Evolutionary conservation across 2,797 vertebrate species (phyloP), one percentile per base, ranked within the genome.

Genomic region (Labeo calbasu): DNA sequence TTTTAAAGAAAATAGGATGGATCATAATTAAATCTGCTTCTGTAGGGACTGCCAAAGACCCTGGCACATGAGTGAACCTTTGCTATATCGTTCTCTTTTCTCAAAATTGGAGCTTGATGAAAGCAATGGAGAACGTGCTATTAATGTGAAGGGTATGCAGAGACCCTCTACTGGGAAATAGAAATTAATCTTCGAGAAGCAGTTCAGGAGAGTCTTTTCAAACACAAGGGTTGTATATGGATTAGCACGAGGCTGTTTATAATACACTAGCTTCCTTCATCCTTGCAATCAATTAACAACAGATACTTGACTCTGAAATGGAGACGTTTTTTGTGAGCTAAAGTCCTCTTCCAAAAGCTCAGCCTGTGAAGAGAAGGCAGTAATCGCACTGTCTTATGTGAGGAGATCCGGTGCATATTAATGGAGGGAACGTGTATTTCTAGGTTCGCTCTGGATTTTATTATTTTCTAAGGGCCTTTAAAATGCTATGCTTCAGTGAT

Each of bases 131-230:
- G 86, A 88, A 86, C 43, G 72, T 84, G 87, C 86, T 11, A 84
- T 89, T 91, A 88, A 92, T 92, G 85, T 82, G 79, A 83, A 89
- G 86, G 80, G 78, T 84, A 84, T 73, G 73, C 79, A 76, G 85
- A 91, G 86, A 88, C 89, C 83, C 69, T 70, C 85, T 87, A 87
- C 61, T 77, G 65, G 86, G 87, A 87, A 90, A 91, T 87, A 80
- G 43, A 69, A 92, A 93, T 92, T 79, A 89, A 93, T 93, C 91
- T 92, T 86, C 87, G 91, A 89, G 89, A 92, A 89, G 85, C 85
- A 86, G 88, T 90, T 36, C 86, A 59, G 90, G 90, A 75, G 77
- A 88, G 48, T 48, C 69, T 89, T 84, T 82, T 87, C 89, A 63
- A 82, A 82, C 90, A 81, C 85, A 48, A 50, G 89, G 84, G 84